Percentiles rank a stretch among this genome's conserved stretches.
These are phyloP conservation scores for Scolopax bukidnonensis DNA, from an alignment of 2,797 vertebrate genomes.

Conservation along the genomic window DNA sequence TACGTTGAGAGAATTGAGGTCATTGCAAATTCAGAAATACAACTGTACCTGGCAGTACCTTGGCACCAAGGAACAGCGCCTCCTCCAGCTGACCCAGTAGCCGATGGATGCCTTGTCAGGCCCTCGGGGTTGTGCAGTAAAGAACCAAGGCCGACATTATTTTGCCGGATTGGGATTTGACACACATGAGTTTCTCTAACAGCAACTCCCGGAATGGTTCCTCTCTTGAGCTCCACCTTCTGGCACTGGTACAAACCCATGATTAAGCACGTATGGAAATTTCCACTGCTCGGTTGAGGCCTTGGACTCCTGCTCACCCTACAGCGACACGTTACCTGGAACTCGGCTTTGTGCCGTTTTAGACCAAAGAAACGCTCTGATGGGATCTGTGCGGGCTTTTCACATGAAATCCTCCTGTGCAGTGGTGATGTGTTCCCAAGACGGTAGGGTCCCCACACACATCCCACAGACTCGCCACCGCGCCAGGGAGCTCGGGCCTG, in stretches of 20 bases:
- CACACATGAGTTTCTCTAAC: accelerated
- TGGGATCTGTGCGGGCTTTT: accelerated
- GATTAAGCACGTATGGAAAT: neutral
- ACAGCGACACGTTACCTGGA: accelerated
- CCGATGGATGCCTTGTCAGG: accelerated
- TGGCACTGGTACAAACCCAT: neutral
- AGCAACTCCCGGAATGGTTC: neutral
- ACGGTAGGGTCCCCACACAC: accelerated
- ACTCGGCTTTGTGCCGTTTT: accelerated
- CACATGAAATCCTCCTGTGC: accelerated
- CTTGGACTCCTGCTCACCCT: neutral
- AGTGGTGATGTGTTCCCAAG: accelerated
- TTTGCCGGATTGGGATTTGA: accelerated
- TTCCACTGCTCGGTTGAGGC: slow-evolving; percentile 12
- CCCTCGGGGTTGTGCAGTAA: neutral
- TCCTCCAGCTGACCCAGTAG: neutral
- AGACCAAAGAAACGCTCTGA: accelerated
- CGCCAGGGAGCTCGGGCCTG: too few species aligned
- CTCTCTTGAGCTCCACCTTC: neutral
- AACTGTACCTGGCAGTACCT: accelerated
- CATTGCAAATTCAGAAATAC: accelerated
- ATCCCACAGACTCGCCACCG: accelerated
- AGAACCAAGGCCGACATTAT: accelerated
- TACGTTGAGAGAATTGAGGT: accelerated
- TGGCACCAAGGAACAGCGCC: accelerated